Conservation (phyloP, 2,888 invertebrate genomes). For the Polyommatus icarus region DNA sequence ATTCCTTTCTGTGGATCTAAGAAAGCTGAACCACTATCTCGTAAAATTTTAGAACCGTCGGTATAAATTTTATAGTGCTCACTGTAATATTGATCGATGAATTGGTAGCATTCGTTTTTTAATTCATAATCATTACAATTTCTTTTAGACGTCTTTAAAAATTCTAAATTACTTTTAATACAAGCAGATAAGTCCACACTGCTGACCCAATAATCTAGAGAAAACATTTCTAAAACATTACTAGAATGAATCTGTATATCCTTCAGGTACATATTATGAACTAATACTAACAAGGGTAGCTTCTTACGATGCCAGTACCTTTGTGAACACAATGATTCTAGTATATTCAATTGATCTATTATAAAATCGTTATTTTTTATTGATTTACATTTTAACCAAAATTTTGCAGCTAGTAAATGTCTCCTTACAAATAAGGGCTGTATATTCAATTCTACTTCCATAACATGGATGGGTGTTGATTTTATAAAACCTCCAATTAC, state of each 20-base stretch:
- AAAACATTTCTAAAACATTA: slow-evolving; percentile 19
- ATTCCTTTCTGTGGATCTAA: not conserved
- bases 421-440: too few relatives aligned
- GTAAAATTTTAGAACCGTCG: slow-evolving; percentile 5
- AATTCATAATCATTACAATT: not conserved
- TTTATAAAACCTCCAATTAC: slow-evolving; percentile 7
- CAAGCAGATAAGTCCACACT: not conserved
- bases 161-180: not conserved
- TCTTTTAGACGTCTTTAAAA: not conserved
- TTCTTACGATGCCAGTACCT: not conserved
- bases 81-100: not conserved
- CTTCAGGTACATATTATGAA: not conserved
- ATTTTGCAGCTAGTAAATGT: too few relatives aligned
- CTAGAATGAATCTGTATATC: not conserved
- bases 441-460: too few relatives aligned
- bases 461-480: not conserved
- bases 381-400: too few relatives aligned
- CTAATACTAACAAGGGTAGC: not conserved
- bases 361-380: too few relatives aligned
- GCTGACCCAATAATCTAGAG: slow-evolving; percentile 11
- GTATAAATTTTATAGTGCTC: slow-evolving; percentile 21
- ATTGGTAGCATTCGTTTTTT: not conserved
- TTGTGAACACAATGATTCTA: not conserved
- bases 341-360: too few relatives aligned
- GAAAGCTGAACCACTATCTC: not conserved